Percentiles rank a stretch among this genome's conserved stretches.
These are phyloP conservation scores for Paramacrobiotus metropolitanus DNA, from an alignment of 1,140 invertebrate genomes.

Conservation along the genomic window DNA sequence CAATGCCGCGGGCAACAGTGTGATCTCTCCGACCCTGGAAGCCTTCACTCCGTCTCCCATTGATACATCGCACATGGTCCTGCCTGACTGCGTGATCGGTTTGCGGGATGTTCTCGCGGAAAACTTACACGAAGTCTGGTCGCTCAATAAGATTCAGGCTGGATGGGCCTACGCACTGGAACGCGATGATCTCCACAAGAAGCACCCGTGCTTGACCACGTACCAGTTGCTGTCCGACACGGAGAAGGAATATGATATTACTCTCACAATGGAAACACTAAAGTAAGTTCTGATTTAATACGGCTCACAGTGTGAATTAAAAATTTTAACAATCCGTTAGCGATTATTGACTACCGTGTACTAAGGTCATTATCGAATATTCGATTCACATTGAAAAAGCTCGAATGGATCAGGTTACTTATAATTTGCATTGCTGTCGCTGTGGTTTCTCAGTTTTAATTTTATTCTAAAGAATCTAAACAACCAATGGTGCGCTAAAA, in stretches of 20 bases:
- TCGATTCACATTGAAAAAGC: no score
- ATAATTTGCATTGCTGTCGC: no score
- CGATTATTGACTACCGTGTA: no score
- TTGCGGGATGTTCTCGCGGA: not conserved
- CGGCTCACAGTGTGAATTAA: no score
- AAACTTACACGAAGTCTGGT: conserved; percentile 1
- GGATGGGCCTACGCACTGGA: not conserved
- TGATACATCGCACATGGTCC: not conserved
- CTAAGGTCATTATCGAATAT: no score
- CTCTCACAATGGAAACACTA: not conserved
- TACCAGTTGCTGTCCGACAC: not conserved
- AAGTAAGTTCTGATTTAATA: not conserved
- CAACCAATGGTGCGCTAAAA: no score
- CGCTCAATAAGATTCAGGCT: not conserved
- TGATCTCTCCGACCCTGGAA: not conserved
- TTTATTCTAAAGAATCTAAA: no score
- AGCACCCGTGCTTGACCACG: not conserved
- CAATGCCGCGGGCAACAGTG: not conserved
- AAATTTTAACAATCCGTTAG: no score
- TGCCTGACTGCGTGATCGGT: not conserved
- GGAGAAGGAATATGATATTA: not conserved
- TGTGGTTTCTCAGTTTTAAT: no score
- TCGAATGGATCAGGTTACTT: no score
- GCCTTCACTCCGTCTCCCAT: not conserved
- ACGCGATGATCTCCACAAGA: not conserved